Percentiles rank a stretch among this genome's conserved stretches.
Conservation (phyloP, 1,140 invertebrate genomes). For the Sesamia nonagrioides region DNA sequence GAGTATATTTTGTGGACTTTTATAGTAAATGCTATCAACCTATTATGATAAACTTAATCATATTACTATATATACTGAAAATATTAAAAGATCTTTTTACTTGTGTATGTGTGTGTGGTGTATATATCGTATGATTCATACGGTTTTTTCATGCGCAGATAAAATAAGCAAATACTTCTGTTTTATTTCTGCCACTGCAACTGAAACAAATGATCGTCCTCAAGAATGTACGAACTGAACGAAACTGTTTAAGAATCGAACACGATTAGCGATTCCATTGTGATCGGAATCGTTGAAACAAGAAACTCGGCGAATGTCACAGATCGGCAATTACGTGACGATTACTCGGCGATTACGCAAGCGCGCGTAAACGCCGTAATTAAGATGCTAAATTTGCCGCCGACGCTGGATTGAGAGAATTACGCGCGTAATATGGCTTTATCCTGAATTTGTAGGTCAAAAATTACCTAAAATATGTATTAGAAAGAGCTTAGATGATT, state of each 20-base stretch:
- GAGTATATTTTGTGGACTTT: background rate
- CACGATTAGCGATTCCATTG: conserved; percentile 52
- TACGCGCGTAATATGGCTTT: conserved; percentile 14
- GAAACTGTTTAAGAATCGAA: conserved; percentile 5
- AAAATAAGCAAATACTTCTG: no score
- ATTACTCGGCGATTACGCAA: conserved; percentile 54
- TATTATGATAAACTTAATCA: background rate
- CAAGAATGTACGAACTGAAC: conserved; percentile 14
- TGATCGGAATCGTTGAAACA: conserved; percentile 54
- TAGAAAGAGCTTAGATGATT: no score
- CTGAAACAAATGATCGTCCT: conserved; percentile 48
- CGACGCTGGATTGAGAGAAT: conserved; percentile 46
- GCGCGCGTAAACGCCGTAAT: conserved; percentile 62
- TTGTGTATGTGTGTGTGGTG: background rate
- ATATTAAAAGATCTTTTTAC: background rate
- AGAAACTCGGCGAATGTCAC: conserved; percentile 53
- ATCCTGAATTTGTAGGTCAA: background rate
- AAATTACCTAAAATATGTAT: background rate
- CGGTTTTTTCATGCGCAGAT: no score
- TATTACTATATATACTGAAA: background rate
- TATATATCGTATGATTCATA: background rate
- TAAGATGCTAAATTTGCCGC: conserved; percentile 54
- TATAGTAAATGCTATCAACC: background rate
- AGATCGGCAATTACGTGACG: conserved; percentile 57
- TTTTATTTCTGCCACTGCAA: no score